Evolutionary conservation across 1,140 invertebrate genomes (phyloP), one percentile per base, ranked within the genome.

Genomic region (Heliconius congener): DNA sequence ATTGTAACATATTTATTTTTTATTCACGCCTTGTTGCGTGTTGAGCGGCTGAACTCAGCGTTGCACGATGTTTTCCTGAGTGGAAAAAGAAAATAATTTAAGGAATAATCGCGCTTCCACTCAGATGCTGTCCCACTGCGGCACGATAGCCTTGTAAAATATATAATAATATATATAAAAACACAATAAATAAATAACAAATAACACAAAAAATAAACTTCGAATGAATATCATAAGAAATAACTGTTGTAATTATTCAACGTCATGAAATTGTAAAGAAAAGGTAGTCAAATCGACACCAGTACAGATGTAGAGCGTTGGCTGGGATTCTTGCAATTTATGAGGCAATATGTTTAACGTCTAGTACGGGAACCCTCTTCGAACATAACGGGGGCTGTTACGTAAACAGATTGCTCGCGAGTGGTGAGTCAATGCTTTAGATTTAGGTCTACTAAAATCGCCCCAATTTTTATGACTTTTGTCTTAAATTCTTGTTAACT

Each of bases 271-370:
- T 93, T 88, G 91, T 89, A 88, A 92, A 88, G 90, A 88, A 90
- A 91, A 88, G 89, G 90, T 90, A 90, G 88, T 91, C 88, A 92
- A 93, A 94, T 94, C 90, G 91, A 92, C 92, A 92, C 88, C 84
- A 89, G 85, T 86, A 85, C 89, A 88, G 86, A 87, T 91, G 88
- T 89, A 87, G 88, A 88, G 84, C 86, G 84, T 82, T 89, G 83
- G 89, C 88, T 84, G 90, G 92, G 93, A 94, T 94, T 92, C 93
- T 85, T 88, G 86, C 87, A 91, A 94, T 94, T 94, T 94, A 94
- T 94, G 92, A 90, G 91, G 93, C 91, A 94, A 94, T 94, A 94
- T 94, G 93, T 94, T 94, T 93, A 94, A 93, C 91, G 93, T 93
- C 93, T 93, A 89, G 86, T 89, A 88, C 91, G 90, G 84, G 84